These are phyloP conservation scores for Synergus laeviventris DNA, from an alignment of 2,888 invertebrate species.

Conservation along the genomic window DNA sequence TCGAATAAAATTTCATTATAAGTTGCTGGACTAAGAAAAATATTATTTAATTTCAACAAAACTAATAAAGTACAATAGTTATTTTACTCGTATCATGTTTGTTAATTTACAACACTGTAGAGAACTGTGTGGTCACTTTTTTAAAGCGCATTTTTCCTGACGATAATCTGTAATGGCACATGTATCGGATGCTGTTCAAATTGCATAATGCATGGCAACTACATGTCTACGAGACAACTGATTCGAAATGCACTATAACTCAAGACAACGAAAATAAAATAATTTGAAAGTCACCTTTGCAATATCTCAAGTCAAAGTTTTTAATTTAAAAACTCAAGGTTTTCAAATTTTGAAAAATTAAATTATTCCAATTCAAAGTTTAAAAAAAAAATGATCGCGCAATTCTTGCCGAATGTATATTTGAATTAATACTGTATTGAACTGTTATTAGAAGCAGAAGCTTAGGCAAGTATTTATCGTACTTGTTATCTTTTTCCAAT, in stretches of 20 bases:
- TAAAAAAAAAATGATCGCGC: constrained; percentile 1
- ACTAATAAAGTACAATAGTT: constrained; percentile 15
- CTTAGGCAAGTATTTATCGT: constrained; percentile 34
- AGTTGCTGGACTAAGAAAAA: not conserved
- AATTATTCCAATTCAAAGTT: not conserved
- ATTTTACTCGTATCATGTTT: constrained; percentile 12
- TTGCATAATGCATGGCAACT: not conserved
- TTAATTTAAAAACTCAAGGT: not conserved
- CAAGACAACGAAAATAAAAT: not conserved
- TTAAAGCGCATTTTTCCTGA: not conserved
- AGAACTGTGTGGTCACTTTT: constrained; percentile 8
- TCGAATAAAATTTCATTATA: not conserved
- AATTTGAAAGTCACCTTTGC: not conserved
- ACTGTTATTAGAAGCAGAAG: constrained; percentile 44
- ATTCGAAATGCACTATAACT: not conserved
- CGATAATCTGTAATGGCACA: not conserved
- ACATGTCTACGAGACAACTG: not conserved
- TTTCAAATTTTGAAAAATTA: not conserved
- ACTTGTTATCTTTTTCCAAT: constrained; percentile 35
- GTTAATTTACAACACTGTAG: not conserved
- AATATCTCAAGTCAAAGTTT: not conserved
- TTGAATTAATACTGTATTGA: constrained; percentile 51
- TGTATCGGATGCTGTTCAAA: not conserved
- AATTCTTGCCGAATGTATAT: constrained; percentile 15
- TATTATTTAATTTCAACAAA: not conserved